phyloP scores from a whole-genome alignment of 2,797 vertebrate species.

The Vespertilio murinus region DNA sequence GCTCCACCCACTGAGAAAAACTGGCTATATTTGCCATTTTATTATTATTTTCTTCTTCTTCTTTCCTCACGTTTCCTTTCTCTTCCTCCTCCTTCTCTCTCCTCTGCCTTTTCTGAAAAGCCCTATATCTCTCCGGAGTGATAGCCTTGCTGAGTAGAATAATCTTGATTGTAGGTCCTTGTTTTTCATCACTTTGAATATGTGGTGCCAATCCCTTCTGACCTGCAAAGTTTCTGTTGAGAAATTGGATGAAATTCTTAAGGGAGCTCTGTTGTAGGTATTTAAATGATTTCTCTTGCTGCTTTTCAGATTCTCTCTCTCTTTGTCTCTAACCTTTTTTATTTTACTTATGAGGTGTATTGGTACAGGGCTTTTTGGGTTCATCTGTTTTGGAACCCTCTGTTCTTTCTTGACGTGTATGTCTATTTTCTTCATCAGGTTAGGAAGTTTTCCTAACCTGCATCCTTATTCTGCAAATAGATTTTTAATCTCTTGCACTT shows the following conservation, averaged over 20 bases:
- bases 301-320: background rate
- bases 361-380: background rate
- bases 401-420: background rate
- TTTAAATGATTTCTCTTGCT: background rate
- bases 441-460: background rate
- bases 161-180: background rate
- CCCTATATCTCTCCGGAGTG: background rate
- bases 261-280: background rate
- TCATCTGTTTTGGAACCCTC: background rate
- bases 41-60: background rate
- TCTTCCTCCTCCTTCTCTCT: too few relatives aligned
- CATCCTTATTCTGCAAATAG: background rate
- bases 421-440: background rate
- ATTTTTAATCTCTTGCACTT: background rate
- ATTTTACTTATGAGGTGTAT: background rate
- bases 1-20: too few relatives aligned
- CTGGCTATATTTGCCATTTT: too few relatives aligned
- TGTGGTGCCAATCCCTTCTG: background rate
- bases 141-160: background rate
- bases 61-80: background rate
- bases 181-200: background rate
- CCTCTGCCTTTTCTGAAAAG: background rate
- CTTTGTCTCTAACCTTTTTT: background rate
- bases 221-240: background rate
- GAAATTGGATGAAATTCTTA: background rate